Percentiles rank a stretch among this genome's conserved stretches.
Evolutionary conservation across 2,797 vertebrate genomes (phyloP).

Genomic region (Enteromius afrohamiltoni): DNA sequence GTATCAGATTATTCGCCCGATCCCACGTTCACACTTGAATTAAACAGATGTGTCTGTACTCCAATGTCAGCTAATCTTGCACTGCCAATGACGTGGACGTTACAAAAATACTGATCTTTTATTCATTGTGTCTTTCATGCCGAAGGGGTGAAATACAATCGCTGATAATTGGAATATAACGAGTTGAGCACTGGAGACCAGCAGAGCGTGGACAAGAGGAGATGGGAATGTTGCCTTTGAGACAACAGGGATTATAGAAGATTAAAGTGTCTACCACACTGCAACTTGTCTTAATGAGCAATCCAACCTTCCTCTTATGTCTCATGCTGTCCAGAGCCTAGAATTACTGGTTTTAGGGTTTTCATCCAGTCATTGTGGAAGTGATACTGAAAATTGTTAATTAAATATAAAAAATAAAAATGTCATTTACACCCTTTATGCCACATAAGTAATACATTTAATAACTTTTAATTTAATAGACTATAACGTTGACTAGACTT

Average conservation of each 20-base stretch:
- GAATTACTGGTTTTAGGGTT: background rate
- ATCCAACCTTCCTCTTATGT: background rate
- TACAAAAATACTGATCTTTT: constrained; percentile 7
- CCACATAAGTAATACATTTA: background rate
- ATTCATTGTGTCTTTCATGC: background rate
- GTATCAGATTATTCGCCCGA: background rate
- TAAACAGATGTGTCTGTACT: constrained; percentile 14
- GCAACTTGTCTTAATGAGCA: constrained; percentile 8
- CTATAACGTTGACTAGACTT: no score
- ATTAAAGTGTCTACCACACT: constrained; percentile 19
- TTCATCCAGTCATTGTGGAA: background rate
- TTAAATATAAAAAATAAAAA: background rate
- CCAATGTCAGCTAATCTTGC: constrained; percentile 2
- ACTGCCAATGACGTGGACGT: background rate
- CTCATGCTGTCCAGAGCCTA: background rate
- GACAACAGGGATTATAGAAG: constrained; percentile 33
- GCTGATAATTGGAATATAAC: constrained; percentile 45
- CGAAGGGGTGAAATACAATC: background rate
- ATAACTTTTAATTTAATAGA: background rate
- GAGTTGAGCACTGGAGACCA: constrained; percentile 5
- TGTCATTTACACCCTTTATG: background rate
- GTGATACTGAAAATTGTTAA: background rate
- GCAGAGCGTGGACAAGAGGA: constrained; percentile 1
- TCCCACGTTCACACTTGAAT: constrained; percentile 1
- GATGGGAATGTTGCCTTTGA: constrained; percentile 32